Percentiles rank a stretch among this genome's conserved stretches.
phyloP scores from a whole-genome alignment of 2,113 vertebrate species.

The Heterocephalus glaber region DNA sequence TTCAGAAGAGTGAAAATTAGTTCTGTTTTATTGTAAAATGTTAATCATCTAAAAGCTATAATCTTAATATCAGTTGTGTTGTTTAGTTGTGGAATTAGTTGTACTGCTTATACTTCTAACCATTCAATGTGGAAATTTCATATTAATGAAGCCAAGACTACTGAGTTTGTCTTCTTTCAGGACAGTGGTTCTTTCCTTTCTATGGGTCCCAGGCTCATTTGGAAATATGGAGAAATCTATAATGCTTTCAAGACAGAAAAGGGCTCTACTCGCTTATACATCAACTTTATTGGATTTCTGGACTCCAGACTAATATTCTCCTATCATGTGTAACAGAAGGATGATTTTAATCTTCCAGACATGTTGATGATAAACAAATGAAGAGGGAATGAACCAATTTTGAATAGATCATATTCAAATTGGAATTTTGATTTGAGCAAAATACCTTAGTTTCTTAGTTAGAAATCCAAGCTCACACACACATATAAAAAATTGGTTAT shows the following conservation, averaged over 20 bases:
- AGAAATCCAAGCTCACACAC: background rate
- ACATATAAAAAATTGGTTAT: background rate
- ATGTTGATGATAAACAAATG: background rate
- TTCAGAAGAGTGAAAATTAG: slow-evolving; percentile 5
- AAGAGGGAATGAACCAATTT: background rate
- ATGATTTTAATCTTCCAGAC: slow-evolving; percentile 14
- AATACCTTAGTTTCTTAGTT: background rate
- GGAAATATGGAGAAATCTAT: background rate
- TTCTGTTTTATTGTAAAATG: slow-evolving; percentile 24
- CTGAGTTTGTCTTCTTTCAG: background rate
- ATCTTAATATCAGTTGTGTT: background rate
- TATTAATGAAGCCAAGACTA: background rate
- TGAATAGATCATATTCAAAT: background rate
- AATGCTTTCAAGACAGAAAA: background rate
- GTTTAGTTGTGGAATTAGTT: background rate
- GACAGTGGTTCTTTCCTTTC: background rate
- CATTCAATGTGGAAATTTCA: background rate
- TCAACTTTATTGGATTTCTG: background rate
- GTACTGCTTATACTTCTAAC: background rate
- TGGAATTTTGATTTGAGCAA: slow-evolving; percentile 21
- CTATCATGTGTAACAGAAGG: background rate
- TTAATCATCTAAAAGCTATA: background rate
- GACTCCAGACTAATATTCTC: slow-evolving; percentile 20
- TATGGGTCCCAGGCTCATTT: background rate
- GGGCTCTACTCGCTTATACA: background rate